Evolutionary conservation across 2,113 vertebrate genomes (phyloP).

Genomic region (Cairina moschata): DNA sequence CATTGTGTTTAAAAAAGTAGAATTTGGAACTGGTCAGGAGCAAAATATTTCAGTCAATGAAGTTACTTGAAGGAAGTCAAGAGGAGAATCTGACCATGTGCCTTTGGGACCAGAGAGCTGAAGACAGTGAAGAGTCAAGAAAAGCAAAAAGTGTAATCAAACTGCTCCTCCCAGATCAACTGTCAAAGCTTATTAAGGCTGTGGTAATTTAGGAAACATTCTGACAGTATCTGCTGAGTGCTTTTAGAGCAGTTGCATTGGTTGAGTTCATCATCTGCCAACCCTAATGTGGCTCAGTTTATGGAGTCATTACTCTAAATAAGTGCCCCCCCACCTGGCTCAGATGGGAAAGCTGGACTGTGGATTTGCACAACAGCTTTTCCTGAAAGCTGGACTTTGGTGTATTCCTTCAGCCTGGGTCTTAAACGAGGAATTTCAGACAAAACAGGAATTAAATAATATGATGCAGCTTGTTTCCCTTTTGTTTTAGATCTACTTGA

Average conservation of each 20-base stretch:
- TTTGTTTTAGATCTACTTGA: background rate
- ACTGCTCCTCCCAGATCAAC: background rate
- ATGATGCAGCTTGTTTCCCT: background rate
- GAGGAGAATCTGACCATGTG: accelerated
- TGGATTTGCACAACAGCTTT: background rate
- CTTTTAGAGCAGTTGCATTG: background rate
- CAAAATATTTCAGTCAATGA: background rate
- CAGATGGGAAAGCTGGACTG: background rate
- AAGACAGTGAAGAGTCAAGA: background rate
- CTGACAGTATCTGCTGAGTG: background rate
- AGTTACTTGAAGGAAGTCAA: background rate
- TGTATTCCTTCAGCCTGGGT: background rate
- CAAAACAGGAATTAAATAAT: background rate
- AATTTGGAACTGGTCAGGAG: background rate
- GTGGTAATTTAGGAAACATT: background rate
- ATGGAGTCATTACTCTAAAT: background rate
- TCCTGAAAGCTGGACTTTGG: background rate
- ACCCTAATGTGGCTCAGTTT: background rate
- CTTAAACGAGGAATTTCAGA: background rate
- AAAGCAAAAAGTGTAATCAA: background rate
- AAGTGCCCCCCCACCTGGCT: background rate
- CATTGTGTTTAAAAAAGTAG: background rate
- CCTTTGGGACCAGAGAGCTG: background rate
- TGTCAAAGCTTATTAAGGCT: background rate
- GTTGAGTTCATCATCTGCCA: background rate